Conservation (phyloP, 2,797 vertebrate genomes). For the Selene dorsalis region DNA sequence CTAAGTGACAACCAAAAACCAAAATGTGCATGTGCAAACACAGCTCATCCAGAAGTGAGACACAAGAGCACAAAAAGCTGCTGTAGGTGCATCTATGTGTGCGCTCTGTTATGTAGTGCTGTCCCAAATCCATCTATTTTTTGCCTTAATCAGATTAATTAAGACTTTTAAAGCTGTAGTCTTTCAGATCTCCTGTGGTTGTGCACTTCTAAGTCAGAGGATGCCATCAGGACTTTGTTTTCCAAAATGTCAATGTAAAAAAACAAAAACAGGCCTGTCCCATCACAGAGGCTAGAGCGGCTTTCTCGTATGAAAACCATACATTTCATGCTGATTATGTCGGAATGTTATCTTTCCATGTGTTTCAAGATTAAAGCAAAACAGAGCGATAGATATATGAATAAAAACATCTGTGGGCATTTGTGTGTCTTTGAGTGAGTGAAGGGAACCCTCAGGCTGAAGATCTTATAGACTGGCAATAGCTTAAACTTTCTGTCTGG, state of each 20-base stretch:
- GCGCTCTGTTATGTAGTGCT: not conserved
- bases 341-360: not conserved
- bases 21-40: slow-evolving; percentile 8
- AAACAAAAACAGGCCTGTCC: slow-evolving; percentile 18
- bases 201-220: not conserved
- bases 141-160: not conserved
- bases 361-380: not conserved
- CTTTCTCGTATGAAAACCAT: not conserved
- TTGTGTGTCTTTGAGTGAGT: not conserved
- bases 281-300: not conserved
- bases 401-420: not conserved
- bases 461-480: not conserved
- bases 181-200: not conserved
- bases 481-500: not conserved
- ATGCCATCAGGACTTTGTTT: not conserved
- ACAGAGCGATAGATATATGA: too few species aligned
- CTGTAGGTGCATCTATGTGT: not conserved
- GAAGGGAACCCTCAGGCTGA: not conserved
- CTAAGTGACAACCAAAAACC: not conserved
- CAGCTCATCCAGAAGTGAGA: slow-evolving; percentile 11
- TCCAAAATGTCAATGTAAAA: slow-evolving; percentile 22
- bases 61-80: not conserved
- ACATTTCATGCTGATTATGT: not conserved
- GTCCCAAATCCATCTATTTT: not conserved
- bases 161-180: not conserved